A percentile compares a stretch with the other conserved stretches of the same genome.
These are phyloP conservation scores for Pangasius sanitwongsei DNA, from an alignment of 2,797 vertebrate species.

Conservation along the genomic window DNA sequence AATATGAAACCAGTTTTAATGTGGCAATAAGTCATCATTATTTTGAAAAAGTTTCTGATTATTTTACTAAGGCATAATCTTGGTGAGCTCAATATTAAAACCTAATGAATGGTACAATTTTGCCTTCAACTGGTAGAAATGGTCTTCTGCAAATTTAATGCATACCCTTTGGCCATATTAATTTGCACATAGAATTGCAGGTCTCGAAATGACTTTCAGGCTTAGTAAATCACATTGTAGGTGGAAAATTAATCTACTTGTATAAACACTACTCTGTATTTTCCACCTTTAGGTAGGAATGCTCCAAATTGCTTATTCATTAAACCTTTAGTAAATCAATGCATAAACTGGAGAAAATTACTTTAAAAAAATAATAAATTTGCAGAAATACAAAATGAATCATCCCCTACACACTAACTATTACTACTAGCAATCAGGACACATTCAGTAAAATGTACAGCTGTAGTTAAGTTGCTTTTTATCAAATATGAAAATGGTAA, in stretches of 20 bases:
- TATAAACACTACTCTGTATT: constrained; percentile 7
- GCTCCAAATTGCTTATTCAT: constrained; percentile 6
- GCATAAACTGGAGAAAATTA: not conserved
- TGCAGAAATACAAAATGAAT: not conserved
- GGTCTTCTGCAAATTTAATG: constrained; percentile 3
- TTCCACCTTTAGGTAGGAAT: not conserved
- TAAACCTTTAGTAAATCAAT: not conserved
- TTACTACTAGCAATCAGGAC: not conserved
- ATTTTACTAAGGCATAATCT: not conserved
- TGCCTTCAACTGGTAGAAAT: constrained; percentile 1
- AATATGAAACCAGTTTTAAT: not conserved
- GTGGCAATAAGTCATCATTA: not conserved
- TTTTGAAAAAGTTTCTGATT: not conserved
- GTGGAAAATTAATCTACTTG: constrained; percentile 9
- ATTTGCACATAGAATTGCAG: constrained; percentile 11
- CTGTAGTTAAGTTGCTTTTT: not conserved
- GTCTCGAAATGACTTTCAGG: not conserved
- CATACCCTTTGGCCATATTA: not conserved
- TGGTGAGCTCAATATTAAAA: not conserved
- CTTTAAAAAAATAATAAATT: not conserved
- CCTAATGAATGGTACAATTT: not conserved
- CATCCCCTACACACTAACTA: not conserved
- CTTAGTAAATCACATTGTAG: not conserved
- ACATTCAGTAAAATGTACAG: not conserved
- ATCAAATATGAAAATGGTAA: constrained; percentile 3